Evolutionary conservation across 2,888 invertebrate genomes (phyloP).

Genomic region (Nebria salina): DNA sequence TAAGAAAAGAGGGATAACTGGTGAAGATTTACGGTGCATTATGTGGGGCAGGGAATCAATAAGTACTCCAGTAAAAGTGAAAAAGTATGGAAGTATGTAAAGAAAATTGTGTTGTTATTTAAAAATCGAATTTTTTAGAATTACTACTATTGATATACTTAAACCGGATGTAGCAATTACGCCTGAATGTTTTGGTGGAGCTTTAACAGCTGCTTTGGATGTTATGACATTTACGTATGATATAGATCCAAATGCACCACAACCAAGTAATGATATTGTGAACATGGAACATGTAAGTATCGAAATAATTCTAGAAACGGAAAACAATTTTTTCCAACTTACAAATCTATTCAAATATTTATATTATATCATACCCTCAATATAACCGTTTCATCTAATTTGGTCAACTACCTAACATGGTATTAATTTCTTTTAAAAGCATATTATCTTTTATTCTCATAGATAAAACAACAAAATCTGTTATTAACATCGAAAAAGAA

Average conservation of each 20-base stretch:
- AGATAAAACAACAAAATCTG: slow-evolving; percentile 4
- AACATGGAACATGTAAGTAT: neutral
- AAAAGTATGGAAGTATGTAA: slow-evolving; percentile 61
- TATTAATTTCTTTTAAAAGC: neutral
- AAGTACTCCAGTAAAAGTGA: slow-evolving; percentile 82
- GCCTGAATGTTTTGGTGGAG: slow-evolving; percentile 65
- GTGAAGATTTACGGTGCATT: slow-evolving; percentile 83
- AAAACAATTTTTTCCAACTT: neutral
- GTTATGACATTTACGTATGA: slow-evolving; percentile 87
- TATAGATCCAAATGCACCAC: slow-evolving; percentile 55
- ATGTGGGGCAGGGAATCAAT: slow-evolving; percentile 94
- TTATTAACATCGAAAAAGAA: neutral
- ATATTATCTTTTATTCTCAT: neutral
- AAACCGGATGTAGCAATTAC: slow-evolving; percentile 16
- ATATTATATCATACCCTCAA: no score
- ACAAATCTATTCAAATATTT: no score
- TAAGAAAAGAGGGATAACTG: slow-evolving; percentile 83
- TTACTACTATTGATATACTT: slow-evolving; percentile 25
- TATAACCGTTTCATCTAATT: no score
- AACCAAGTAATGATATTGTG: neutral
- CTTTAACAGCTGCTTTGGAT: slow-evolving; percentile 80
- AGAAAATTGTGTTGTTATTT: neutral
- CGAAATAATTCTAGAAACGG: neutral
- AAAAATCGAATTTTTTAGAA: slow-evolving; percentile 16
- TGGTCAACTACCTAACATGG: no score